These are phyloP conservation scores for Australoheros facetus DNA, from an alignment of 2,797 vertebrate species.

Conservation along the genomic window DNA sequence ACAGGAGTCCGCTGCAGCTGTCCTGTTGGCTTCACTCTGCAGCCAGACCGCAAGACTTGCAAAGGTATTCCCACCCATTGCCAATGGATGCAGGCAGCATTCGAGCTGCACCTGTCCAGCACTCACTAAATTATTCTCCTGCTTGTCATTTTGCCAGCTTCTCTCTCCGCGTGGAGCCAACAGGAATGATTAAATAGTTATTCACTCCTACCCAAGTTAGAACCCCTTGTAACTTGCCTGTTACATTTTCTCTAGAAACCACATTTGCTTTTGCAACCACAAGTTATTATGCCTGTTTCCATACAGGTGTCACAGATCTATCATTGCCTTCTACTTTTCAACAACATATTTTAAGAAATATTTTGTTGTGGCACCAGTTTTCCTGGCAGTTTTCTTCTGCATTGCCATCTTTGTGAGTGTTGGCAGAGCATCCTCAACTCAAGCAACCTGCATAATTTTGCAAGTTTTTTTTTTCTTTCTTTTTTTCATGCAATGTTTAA, in stretches of 20 bases:
- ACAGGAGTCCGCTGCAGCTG: slow-evolving; percentile 97
- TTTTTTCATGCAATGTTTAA: slow-evolving; percentile 7
- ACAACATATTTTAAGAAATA: slow-evolving; percentile 30
- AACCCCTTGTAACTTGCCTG: neutral
- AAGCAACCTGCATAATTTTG: slow-evolving; percentile 14
- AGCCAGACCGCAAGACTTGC: slow-evolving; percentile 95
- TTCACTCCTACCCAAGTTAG: neutral
- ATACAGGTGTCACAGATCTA: slow-evolving; percentile 5
- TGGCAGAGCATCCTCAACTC: slow-evolving; percentile 30
- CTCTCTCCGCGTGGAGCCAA: slow-evolving; percentile 2
- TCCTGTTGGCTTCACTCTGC: slow-evolving; percentile 96
- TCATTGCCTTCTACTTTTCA: slow-evolving; percentile 13
- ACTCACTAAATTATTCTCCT: slow-evolving; percentile 33
- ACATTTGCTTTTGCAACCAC: slow-evolving; percentile 17
- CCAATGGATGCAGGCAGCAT: slow-evolving; percentile 3
- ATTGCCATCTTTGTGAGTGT: slow-evolving; percentile 31
- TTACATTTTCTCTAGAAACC: slow-evolving; percentile 10
- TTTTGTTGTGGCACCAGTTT: slow-evolving; percentile 33
- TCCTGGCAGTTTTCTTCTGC: slow-evolving; percentile 41
- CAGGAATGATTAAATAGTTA: slow-evolving; percentile 12
- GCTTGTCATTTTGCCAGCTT: slow-evolving; percentile 13
- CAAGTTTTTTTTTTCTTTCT: neutral
- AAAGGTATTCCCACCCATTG: slow-evolving; percentile 85
- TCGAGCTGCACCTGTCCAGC: slow-evolving; percentile 31
- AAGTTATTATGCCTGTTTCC: neutral